Conservation (phyloP, 1,140 invertebrate genomes). For the Pogonognathellus flavescens region DNA sequence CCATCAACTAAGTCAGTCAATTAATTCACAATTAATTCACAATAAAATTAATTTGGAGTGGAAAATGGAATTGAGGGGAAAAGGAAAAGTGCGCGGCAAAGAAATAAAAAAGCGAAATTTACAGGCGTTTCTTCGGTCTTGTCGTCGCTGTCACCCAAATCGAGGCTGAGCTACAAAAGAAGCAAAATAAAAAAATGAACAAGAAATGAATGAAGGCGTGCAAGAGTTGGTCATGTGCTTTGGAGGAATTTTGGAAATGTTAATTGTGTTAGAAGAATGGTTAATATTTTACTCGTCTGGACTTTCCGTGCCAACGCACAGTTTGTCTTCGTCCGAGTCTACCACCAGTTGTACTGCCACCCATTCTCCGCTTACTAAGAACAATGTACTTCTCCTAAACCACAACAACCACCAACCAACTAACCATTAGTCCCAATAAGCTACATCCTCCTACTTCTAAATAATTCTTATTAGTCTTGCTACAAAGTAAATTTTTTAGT, state of each 20-base stretch:
- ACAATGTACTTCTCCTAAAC: constrained; percentile 60
- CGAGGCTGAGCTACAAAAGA: background rate
- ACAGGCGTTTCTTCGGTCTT: constrained; percentile 42
- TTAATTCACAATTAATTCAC: constrained; percentile 9
- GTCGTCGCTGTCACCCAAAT: background rate
- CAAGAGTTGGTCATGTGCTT: too few relatives aligned
- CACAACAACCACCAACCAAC: constrained; percentile 10
- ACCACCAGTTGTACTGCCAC: constrained; percentile 35
- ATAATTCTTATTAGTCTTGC: constrained; percentile 30
- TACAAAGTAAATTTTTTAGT: background rate
- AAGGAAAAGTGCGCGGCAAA: background rate
- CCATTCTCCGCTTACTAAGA: constrained; percentile 53
- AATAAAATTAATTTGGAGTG: background rate
- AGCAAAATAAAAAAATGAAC: background rate
- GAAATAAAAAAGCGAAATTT: constrained; percentile 41
- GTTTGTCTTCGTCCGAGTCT: constrained; percentile 64
- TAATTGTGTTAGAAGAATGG: too few relatives aligned
- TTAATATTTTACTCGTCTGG: constrained; percentile 65
- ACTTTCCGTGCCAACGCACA: constrained; percentile 64
- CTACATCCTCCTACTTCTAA: too few relatives aligned
- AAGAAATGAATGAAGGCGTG: background rate
- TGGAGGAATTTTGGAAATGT: too few relatives aligned
- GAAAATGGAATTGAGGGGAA: background rate
- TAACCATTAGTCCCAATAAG: too few relatives aligned
- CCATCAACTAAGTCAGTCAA: constrained; percentile 61